Conservation (phyloP, 2,113 vertebrate species). For the Microtus oregoni region DNA sequence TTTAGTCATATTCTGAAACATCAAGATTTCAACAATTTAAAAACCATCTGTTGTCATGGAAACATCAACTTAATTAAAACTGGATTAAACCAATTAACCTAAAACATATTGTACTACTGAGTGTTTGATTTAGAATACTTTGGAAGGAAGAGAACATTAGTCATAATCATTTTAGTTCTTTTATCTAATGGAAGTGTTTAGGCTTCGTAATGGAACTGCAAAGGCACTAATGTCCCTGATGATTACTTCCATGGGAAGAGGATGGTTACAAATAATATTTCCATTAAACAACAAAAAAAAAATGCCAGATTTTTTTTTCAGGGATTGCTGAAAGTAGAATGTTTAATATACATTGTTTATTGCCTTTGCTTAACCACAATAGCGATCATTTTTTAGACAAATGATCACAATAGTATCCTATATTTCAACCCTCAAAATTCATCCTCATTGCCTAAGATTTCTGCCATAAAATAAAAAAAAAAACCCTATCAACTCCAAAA, state of each 20-base stretch:
- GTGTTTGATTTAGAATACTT: constrained; percentile 83
- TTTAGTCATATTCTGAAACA: constrained; percentile 81
- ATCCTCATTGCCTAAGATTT: background rate
- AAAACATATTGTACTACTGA: constrained; percentile 84
- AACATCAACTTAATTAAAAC: constrained; percentile 87
- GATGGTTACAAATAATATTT: constrained; percentile 49
- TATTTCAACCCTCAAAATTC: constrained; percentile 18
- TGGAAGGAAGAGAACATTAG: constrained; percentile 82
- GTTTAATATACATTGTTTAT: constrained; percentile 6
- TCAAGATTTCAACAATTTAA: constrained; percentile 84
- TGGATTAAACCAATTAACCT: constrained; percentile 89
- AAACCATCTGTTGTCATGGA: constrained; percentile 88
- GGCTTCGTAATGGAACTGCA: constrained; percentile 65
- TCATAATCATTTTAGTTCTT: constrained; percentile 80
- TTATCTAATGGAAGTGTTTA: constrained; percentile 79
- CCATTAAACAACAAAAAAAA: constrained; percentile 57
- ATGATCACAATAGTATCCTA: background rate
- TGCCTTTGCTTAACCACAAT: background rate
- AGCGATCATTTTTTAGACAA: constrained; percentile 4
- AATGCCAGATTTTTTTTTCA: background rate
- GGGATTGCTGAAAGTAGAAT: background rate
- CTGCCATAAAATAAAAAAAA: background rate
- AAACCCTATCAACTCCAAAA: background rate
- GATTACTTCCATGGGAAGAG: constrained; percentile 45
- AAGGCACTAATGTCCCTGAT: constrained; percentile 40